These are phyloP conservation scores for Phallusia fumigata DNA, from an alignment of 23 tunicate species.

Conservation along the genomic window DNA sequence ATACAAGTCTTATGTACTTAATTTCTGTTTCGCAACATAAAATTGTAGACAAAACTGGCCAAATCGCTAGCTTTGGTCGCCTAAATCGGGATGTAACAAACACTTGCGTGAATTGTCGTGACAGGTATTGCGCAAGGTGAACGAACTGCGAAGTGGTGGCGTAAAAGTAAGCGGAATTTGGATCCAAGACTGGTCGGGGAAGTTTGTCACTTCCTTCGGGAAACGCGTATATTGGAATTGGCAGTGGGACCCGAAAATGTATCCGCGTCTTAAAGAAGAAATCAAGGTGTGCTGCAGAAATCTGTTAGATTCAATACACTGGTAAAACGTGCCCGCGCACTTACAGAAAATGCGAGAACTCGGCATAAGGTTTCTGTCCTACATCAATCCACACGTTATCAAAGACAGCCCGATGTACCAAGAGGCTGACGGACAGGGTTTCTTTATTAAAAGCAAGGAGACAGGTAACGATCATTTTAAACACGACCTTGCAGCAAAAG, in stretches of 20 bases:
- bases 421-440: constrained; percentile 50
- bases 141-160: constrained; percentile 36
- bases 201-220: constrained; percentile 81
- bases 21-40: too few species aligned
- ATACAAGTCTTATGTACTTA: too few species aligned
- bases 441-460: constrained; percentile 67
- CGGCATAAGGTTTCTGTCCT: constrained; percentile 71
- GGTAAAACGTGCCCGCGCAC: too few species aligned
- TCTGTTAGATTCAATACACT: too few species aligned
- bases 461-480: too few species aligned
- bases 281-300: constrained; percentile 28
- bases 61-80: neutral
- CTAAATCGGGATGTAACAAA: too few species aligned
- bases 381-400: constrained; percentile 96
- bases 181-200: constrained; percentile 99
- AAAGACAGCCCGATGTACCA: constrained; percentile 78
- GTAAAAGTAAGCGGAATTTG: constrained; percentile 88
- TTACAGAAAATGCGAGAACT: constrained; percentile 27
- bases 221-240: constrained; percentile 97
- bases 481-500: too few species aligned
- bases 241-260: constrained; percentile 67
- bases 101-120: too few species aligned
- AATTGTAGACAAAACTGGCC: neutral
- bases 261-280: constrained; percentile 36
- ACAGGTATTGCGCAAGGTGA: constrained; percentile 48